Conservation (phyloP, 2,113 vertebrate species). For the Peromyscus maniculatus region DNA sequence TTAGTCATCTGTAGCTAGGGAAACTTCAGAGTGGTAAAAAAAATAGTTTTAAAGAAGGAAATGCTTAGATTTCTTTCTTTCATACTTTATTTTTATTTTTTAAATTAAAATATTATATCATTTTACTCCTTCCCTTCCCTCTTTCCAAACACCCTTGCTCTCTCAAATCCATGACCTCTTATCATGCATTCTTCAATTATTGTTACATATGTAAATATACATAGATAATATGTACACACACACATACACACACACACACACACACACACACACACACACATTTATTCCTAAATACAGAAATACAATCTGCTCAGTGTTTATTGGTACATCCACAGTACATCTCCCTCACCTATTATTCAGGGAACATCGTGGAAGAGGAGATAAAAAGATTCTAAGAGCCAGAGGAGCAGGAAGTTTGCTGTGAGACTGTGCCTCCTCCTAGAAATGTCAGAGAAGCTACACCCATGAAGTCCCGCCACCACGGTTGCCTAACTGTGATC, state of each 20-base stretch:
- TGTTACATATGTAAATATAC: not conserved
- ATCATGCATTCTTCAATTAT: not conserved
- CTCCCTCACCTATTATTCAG: not conserved
- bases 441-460: not conserved
- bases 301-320: not conserved
- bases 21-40: conserved; percentile 34
- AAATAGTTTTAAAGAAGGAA: not conserved
- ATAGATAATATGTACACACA: not conserved
- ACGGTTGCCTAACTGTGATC: not conserved
- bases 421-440: not conserved
- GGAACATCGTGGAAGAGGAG: not conserved
- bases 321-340: not conserved
- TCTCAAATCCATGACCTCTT: not conserved
- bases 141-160: fast-evolving
- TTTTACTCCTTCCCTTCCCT: not conserved
- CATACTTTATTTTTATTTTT: not conserved
- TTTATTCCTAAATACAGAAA: not conserved
- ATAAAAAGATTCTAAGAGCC: not conserved
- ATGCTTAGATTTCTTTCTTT: not conserved
- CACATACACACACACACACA: not conserved
- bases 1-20: not conserved
- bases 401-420: not conserved
- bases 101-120: not conserved
- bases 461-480: too few relatives aligned
- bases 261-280: too few relatives aligned